Conservation (phyloP, 2,888 invertebrate species). For the Endomychus coccineus region DNA sequence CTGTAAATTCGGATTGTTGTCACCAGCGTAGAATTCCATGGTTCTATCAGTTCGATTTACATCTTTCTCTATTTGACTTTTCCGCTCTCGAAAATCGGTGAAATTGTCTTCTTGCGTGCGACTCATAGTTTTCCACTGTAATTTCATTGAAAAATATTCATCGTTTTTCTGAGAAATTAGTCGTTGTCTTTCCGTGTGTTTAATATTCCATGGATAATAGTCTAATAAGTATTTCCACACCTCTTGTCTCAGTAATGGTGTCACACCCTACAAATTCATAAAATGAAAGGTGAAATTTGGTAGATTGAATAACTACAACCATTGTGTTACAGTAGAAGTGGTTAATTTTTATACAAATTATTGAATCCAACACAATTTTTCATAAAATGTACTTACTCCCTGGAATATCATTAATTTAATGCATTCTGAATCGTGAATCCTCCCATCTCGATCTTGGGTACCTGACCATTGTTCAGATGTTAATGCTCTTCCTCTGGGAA, state of each 20-base stretch:
- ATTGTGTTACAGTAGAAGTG: background rate
- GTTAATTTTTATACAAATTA: background rate
- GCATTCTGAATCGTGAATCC: conserved; percentile 67
- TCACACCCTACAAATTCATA: conserved; percentile 62
- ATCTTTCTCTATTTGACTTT: conserved; percentile 94
- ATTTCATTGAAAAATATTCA: conserved; percentile 92
- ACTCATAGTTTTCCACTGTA: conserved; percentile 91
- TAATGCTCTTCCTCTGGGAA: conserved; percentile 66
- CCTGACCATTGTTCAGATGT: conserved; percentile 74
- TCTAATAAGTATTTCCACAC: conserved; percentile 94
- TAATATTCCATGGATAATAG: conserved; percentile 80
- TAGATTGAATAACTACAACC: background rate
- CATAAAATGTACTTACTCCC: conserved; percentile 58
- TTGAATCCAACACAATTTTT: background rate
- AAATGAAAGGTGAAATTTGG: background rate
- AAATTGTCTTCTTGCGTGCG: conserved; percentile 82
- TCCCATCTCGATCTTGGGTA: conserved; percentile 72
- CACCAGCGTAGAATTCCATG: conserved; percentile 86
- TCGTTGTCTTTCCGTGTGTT: conserved; percentile 60
- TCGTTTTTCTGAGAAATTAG: conserved; percentile 66
- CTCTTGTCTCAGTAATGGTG: conserved; percentile 64
- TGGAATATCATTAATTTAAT: conserved; percentile 83
- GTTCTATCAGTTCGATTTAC: conserved; percentile 92
- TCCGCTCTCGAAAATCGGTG: conserved; percentile 79
- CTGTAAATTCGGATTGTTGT: conserved; percentile 80